These are phyloP conservation scores for Ctenopoma multispine DNA, from an alignment of 2,797 vertebrate species.

Conservation along the genomic window DNA sequence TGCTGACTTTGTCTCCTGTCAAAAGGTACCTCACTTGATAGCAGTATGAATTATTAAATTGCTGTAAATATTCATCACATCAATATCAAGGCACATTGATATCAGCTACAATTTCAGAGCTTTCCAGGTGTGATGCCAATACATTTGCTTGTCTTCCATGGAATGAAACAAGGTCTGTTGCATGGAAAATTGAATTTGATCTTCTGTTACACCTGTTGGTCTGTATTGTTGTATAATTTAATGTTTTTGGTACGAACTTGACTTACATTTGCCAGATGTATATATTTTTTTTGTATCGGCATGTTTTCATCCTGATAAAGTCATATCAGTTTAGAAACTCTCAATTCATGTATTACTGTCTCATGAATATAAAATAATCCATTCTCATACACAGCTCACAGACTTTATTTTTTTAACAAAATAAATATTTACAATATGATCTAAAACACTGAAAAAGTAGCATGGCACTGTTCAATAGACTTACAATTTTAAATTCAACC, in stretches of 20 bases:
- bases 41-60: constrained; percentile 54
- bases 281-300: constrained; percentile 77
- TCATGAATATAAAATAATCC: background rate
- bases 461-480: constrained; percentile 58
- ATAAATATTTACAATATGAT: constrained; percentile 82
- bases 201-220: constrained; percentile 14
- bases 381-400: constrained; percentile 47
- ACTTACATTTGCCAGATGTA: constrained; percentile 73
- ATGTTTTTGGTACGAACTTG: constrained; percentile 70
- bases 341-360: background rate
- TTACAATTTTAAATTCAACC: constrained; percentile 39
- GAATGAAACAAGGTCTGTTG: constrained; percentile 4
- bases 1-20: constrained; percentile 33
- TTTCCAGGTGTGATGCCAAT: constrained; percentile 58
- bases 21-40: constrained; percentile 62
- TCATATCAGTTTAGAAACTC: constrained; percentile 42
- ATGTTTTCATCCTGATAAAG: constrained; percentile 68
- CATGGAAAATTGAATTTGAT: background rate
- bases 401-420: constrained; percentile 81
- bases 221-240: constrained; percentile 39
- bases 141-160: constrained; percentile 41
- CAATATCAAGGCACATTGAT: constrained; percentile 42
- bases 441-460: constrained; percentile 70
- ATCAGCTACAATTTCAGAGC: constrained; percentile 36
- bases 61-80: constrained; percentile 70